Conservation (phyloP, 37 sponge, comb jelly and placozoan species). For the Axinella damicornis region DNA sequence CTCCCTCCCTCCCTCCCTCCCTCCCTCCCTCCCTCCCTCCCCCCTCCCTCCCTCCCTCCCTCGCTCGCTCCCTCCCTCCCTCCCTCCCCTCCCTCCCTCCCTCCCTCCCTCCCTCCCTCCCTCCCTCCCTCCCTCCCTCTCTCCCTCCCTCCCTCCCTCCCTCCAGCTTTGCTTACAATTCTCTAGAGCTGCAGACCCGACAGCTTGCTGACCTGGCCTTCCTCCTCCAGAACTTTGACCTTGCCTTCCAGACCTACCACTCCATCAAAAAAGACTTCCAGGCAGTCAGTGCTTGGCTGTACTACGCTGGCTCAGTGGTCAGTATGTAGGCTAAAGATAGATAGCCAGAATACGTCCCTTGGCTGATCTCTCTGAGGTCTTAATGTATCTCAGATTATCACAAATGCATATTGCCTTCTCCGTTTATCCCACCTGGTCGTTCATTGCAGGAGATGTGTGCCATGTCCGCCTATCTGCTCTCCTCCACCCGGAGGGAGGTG, state of each 20-base stretch:
- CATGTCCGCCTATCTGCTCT: constrained; percentile 80
- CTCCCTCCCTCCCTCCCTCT: background rate
- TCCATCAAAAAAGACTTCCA: constrained; percentile 92
- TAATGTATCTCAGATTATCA: too few relatives aligned
- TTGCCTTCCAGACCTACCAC: constrained; percentile 86
- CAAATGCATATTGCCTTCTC: background rate
- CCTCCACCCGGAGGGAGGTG: constrained; percentile 69
- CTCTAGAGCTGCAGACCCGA: constrained; percentile 84
- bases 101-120: constrained; percentile 2
- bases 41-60: too few relatives aligned
- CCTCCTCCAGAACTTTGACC: constrained; percentile 93
- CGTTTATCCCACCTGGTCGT: background rate
- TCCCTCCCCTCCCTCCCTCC: background rate
- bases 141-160: background rate
- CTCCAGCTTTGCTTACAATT: constrained; percentile 76
- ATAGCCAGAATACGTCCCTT: too few relatives aligned
- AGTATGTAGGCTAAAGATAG: too few relatives aligned
- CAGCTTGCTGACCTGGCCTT: constrained; percentile 91
- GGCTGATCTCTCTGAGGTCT: too few relatives aligned
- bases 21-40: too few relatives aligned
- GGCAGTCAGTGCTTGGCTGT: constrained; percentile 76
- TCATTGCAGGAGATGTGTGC: constrained; percentile 92
- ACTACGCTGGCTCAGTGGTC: constrained; percentile 91
- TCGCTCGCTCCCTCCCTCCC: too few relatives aligned
- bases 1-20: constrained; percentile 3